A percentile compares a stretch with the other conserved stretches of the same genome.
Evolutionary conservation across 2,888 invertebrate genomes (phyloP).

Genomic region (Volucella bombylans): DNA sequence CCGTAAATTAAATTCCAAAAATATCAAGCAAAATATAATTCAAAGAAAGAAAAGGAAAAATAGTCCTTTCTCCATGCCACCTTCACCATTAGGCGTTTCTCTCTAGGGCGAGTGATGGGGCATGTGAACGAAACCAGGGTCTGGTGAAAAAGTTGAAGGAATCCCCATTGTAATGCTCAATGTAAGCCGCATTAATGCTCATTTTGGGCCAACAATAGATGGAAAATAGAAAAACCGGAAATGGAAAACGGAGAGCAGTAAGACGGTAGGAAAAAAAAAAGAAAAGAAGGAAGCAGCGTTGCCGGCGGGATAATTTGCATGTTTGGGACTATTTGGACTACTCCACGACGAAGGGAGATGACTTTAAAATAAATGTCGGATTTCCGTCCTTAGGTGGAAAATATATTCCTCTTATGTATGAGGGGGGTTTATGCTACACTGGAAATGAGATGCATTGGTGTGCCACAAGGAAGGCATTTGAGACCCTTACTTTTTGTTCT

Average conservation of each 20-base stretch:
- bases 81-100: neutral
- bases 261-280: neutral
- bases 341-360: too few species aligned
- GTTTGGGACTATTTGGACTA: too few species aligned
- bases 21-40: conserved; percentile 56
- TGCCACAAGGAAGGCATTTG: too few species aligned
- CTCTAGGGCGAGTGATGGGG: neutral
- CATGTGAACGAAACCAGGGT: conserved; percentile 1
- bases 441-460: too few species aligned
- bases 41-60: neutral
- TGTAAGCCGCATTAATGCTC: conserved; percentile 54
- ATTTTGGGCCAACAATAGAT: conserved; percentile 39
- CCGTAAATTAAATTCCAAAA: conserved; percentile 67
- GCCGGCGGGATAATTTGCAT: too few species aligned
- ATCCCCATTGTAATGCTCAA: conserved; percentile 35
- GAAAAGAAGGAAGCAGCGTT: neutral
- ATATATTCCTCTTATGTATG: too few species aligned
- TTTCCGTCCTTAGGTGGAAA: too few species aligned
- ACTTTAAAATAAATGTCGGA: too few species aligned
- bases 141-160: conserved; percentile 26
- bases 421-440: too few species aligned
- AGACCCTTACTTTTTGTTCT: too few species aligned
- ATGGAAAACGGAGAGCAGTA: neutral
- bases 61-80: neutral
- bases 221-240: conserved; percentile 11